Percentiles rank a stretch among this genome's conserved stretches.
These are phyloP conservation scores for Microcebus jonahi DNA, from an alignment of 2,113 vertebrate genomes.

Conservation along the genomic window DNA sequence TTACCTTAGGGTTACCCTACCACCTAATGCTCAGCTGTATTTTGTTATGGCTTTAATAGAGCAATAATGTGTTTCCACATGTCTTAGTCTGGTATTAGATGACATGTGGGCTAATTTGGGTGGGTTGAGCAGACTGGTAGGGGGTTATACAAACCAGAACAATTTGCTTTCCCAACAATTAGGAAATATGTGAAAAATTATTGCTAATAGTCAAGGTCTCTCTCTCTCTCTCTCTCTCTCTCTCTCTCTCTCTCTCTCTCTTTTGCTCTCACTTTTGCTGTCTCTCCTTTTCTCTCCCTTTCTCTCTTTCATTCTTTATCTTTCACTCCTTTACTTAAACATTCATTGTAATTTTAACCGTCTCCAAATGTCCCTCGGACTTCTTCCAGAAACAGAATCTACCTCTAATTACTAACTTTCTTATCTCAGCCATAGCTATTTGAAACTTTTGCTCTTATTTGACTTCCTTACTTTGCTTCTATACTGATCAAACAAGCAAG, in stretches of 20 bases:
- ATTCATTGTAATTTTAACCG: neutral
- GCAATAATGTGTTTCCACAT: conserved; percentile 65
- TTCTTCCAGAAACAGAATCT: conserved; percentile 20
- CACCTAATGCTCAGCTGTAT: conserved; percentile 68
- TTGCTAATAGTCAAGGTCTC: conserved; percentile 11
- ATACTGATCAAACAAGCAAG: conserved; percentile 5
- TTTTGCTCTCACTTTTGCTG: neutral
- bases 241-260: too few species aligned
- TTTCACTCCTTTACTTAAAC: neutral
- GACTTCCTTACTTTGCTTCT: conserved; percentile 28
- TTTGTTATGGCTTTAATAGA: conserved; percentile 60
- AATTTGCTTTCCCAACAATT: conserved; percentile 73
- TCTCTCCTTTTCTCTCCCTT: neutral
- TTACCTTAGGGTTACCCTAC: conserved; percentile 46
- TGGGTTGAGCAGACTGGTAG: conserved; percentile 65
- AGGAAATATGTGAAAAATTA: conserved; percentile 71
- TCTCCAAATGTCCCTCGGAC: neutral
- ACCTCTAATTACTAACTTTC: conserved; percentile 45
- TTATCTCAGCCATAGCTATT: conserved; percentile 38
- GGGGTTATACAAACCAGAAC: conserved; percentile 76
- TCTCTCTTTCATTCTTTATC: neutral
- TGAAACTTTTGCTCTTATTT: conserved; percentile 35
- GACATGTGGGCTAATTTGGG: conserved; percentile 68
- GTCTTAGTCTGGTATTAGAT: conserved; percentile 70
- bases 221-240: neutral